Conservation (phyloP, 2,113 vertebrate species). For the human region DNA sequence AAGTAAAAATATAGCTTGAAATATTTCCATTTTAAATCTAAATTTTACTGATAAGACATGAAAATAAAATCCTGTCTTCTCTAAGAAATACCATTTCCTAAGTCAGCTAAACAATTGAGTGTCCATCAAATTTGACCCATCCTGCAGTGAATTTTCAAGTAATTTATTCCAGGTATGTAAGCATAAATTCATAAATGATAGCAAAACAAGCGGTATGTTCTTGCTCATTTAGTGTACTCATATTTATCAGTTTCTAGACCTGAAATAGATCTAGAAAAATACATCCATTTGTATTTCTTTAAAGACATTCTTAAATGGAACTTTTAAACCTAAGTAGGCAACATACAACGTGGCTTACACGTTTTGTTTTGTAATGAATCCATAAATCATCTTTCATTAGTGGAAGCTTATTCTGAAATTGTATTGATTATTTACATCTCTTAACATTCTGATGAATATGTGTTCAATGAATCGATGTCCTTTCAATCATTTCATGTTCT, state of each 20-base stretch:
- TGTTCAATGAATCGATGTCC: not conserved
- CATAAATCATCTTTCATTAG: not conserved
- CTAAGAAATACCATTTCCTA: constrained; percentile 5
- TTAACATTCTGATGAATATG: not conserved
- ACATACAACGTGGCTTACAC: not conserved
- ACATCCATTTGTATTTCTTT: not conserved
- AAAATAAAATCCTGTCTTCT: constrained; percentile 11
- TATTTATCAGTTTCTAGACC: not conserved
- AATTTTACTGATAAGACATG: not conserved
- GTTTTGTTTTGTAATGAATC: not conserved
- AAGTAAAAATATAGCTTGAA: constrained; percentile 1
- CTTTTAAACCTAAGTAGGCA: not conserved
- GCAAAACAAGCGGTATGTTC: not conserved
- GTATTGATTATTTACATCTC: not conserved
- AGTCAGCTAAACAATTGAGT: not conserved
- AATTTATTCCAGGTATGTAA: not conserved
- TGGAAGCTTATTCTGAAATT: constrained; percentile 5
- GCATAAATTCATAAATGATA: not conserved
- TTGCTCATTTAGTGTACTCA: not conserved
- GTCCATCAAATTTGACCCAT: not conserved
- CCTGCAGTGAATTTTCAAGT: constrained; percentile 5
- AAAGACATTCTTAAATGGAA: not conserved
- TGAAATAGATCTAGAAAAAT: not conserved
- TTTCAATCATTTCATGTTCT: not conserved
- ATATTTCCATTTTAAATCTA: not conserved